Conservation (phyloP, 1,140 invertebrate genomes). For the Drosophila littoralis region DNA sequence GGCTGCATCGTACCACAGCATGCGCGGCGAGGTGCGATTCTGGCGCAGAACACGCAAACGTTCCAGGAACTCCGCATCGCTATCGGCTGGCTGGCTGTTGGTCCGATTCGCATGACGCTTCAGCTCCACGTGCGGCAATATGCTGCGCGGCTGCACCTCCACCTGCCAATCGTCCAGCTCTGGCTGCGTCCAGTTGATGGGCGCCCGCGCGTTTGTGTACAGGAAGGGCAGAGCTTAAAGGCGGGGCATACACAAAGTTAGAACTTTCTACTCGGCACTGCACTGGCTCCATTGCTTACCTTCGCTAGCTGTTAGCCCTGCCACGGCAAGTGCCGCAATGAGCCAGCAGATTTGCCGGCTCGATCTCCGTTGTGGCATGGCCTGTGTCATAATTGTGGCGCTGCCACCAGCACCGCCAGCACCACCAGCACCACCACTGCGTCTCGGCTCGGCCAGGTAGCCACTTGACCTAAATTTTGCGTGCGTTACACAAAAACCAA, state of each 20-base stretch:
- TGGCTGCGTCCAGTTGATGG: slow-evolving; percentile 86
- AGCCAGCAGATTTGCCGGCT: slow-evolving; percentile 64
- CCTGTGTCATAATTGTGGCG: slow-evolving; percentile 44
- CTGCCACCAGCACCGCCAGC: neutral
- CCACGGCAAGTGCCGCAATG: slow-evolving; percentile 52
- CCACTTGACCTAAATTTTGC: slow-evolving; percentile 70
- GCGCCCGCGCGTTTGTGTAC: slow-evolving; percentile 71
- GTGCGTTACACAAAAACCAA: slow-evolving; percentile 37
- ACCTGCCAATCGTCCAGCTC: slow-evolving; percentile 85
- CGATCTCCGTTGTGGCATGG: slow-evolving; percentile 50
- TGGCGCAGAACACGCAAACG: slow-evolving; percentile 84
- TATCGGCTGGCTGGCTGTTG: slow-evolving; percentile 84
- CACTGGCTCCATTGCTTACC: slow-evolving; percentile 45
- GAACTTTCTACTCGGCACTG: neutral
- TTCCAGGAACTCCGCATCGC: slow-evolving; percentile 86
- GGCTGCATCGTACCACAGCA: slow-evolving; percentile 90
- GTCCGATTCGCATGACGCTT: slow-evolving; percentile 84
- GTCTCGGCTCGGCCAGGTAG: slow-evolving; percentile 22
- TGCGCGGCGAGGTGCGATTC: slow-evolving; percentile 85
- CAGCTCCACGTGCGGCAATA: slow-evolving; percentile 85
- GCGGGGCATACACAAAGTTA: neutral
- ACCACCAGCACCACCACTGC: neutral
- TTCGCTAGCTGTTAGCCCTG: slow-evolving; percentile 35
- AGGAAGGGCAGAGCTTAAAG: slow-evolving; percentile 70
- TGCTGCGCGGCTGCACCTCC: slow-evolving; percentile 85